Conservation (phyloP, 2,113 vertebrate species). For the Salvelinus alpinus region DNA sequence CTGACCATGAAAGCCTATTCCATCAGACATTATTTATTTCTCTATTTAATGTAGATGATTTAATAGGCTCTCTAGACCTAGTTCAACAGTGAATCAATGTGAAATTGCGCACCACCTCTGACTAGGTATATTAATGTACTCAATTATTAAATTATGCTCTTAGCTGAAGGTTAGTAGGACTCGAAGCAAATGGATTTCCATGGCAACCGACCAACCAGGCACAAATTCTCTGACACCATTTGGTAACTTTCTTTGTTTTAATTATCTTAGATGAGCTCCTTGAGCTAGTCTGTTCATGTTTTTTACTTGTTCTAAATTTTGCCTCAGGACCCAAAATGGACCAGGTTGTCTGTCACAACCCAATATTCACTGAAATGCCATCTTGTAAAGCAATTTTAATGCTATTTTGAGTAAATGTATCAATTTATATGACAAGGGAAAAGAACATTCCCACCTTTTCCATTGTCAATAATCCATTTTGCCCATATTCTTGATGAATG, state of each 20-base stretch:
- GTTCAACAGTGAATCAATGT: too few species aligned
- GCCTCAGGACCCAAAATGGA: too few species aligned
- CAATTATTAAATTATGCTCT: neutral
- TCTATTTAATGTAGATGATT: neutral
- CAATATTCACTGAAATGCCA: neutral
- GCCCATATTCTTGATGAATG: too few species aligned
- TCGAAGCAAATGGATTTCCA: conserved; percentile 20
- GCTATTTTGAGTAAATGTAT: too few species aligned
- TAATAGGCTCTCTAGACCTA: too few species aligned
- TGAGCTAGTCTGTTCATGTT: neutral
- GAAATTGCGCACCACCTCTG: too few species aligned
- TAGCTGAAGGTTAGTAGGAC: conserved; percentile 8
- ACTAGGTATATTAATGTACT: too few species aligned
- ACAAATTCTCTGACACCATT: neutral
- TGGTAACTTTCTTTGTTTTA: neutral
- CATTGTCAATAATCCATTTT: too few species aligned
- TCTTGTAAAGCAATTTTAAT: neutral
- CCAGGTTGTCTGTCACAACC: too few species aligned
- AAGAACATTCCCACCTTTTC: too few species aligned
- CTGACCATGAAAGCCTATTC: neutral
- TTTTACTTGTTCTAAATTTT: too few species aligned
- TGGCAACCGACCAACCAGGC: conserved; percentile 12
- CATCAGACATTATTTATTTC: neutral
- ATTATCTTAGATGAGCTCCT: neutral
- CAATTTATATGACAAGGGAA: too few species aligned